Evolutionary conservation across 2,113 vertebrate genomes (phyloP), one percentile per base, ranked within the genome.

Genomic region (Cygnus atratus): DNA sequence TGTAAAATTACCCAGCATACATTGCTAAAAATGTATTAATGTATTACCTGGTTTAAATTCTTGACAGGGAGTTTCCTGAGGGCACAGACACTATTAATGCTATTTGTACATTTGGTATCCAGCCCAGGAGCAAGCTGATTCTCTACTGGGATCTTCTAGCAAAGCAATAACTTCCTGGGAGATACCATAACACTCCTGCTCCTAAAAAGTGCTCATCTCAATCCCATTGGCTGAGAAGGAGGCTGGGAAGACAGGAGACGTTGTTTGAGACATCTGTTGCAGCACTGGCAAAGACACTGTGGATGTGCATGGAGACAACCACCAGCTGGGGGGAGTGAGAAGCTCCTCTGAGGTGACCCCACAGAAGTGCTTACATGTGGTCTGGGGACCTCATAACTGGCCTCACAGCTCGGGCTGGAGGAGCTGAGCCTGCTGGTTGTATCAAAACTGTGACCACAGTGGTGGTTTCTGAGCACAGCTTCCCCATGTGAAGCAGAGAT

Each of bases 261-360:
- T 3, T 31, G 26, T 58, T 14, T 41, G 59, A 41, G 63, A 84
- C 28, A 24, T n/a, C 22, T 8, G 0, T 62, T 76, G 62, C 29
- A 35, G 39, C 33, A 54, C 39, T 0, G 0, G 25, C 13, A 3
- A 11, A 22, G 66, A 59, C 10, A 2, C 21, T 59, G 7, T 0
- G 2, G 58, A 21, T 4, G 6, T 2, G 0, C 29, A 48, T 0
- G 4, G 58, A 13, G 28, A 19, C 1, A 44, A 3, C 6, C 14
- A 9, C 6, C 22, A 57, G 35, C 43, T 20, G 74, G 41, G 71
- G 13, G 2, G 61, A 43, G 44, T 0, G 6, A 83, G 72, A 33
- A 86, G 25, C 5, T 59, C 1, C 21, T 31, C 1, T 1, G 19
- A 33, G 33, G 20, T 21, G 57, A 17, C 11, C 31, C 9, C 43